phyloP scores from a whole-genome alignment of 2,888 invertebrate genomes.

The Stenodema calcarata region DNA sequence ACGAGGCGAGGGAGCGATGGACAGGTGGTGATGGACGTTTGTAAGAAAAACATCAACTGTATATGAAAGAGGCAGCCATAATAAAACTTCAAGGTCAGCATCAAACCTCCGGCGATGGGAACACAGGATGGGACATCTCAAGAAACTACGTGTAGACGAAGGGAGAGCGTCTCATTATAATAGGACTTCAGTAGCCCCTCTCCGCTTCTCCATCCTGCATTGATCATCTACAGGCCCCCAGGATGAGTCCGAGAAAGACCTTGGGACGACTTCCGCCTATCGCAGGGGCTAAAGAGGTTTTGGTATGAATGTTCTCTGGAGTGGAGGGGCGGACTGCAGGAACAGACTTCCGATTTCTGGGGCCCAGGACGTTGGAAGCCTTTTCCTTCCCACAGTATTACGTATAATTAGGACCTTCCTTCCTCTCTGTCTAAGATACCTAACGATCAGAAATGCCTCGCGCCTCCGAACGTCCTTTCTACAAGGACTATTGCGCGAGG shows the following conservation, averaged over 20 bases:
- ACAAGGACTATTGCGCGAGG: too few species aligned
- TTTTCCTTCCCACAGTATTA: neutral
- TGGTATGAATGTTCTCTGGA: neutral
- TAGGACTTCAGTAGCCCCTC: neutral
- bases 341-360: slow-evolving; percentile 5
- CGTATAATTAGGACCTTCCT: neutral
- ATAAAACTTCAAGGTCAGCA: neutral
- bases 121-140: neutral
- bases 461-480: too few species aligned
- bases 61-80: neutral
- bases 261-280: slow-evolving; percentile 4
- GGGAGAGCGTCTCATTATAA: neutral
- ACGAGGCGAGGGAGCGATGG: too few species aligned
- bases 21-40: too few species aligned
- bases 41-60: neutral
- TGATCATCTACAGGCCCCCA: neutral
- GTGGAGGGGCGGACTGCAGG: neutral
- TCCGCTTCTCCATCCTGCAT: neutral
- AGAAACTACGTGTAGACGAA: neutral
- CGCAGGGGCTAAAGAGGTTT: neutral
- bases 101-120: neutral
- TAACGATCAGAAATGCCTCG: neutral
- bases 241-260: neutral
- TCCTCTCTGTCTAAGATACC: neutral
- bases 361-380: neutral